Percentiles rank a stretch among this genome's conserved stretches.
phyloP scores from a whole-genome alignment of 2,113 vertebrate species.

The Megalops atlanticus region DNA sequence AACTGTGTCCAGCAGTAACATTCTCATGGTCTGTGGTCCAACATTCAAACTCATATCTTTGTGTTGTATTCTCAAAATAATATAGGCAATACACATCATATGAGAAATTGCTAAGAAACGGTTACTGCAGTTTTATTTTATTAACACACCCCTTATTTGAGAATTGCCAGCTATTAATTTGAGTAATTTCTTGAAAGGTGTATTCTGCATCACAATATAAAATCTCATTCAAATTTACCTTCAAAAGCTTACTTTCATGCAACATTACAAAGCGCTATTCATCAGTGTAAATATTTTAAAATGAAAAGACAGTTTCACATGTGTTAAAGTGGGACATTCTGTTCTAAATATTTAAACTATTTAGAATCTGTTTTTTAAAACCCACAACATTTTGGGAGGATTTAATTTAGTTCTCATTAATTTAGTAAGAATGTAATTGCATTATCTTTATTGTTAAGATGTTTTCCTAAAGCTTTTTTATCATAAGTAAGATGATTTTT shows the following conservation, averaged over 20 bases:
- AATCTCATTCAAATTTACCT: neutral
- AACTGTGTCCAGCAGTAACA: slow-evolving; percentile 10
- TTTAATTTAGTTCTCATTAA: neutral
- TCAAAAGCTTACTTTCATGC: too few relatives aligned
- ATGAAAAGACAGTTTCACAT: too few relatives aligned
- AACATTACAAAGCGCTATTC: too few relatives aligned
- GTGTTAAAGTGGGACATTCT: too few relatives aligned
- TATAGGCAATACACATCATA: neutral
- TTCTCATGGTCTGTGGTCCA: slow-evolving; percentile 20
- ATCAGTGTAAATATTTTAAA: too few relatives aligned
- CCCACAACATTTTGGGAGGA: neutral
- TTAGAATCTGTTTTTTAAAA: neutral
- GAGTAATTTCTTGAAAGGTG: neutral
- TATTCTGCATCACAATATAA: neutral
- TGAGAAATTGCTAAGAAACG: neutral
- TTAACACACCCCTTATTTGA: too few relatives aligned
- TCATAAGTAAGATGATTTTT: too few relatives aligned
- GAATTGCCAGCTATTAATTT: neutral
- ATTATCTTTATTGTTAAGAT: neutral
- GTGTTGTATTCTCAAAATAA: neutral
- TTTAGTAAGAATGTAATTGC: neutral
- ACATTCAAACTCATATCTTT: slow-evolving; percentile 7
- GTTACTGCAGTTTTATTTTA: neutral
- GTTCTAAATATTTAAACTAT: too few relatives aligned
- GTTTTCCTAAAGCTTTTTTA: neutral